A percentile compares a stretch with the other conserved stretches of the same genome.
Evolutionary conservation across 2,888 invertebrate species (phyloP).

Genomic region (Mantis religiosa): DNA sequence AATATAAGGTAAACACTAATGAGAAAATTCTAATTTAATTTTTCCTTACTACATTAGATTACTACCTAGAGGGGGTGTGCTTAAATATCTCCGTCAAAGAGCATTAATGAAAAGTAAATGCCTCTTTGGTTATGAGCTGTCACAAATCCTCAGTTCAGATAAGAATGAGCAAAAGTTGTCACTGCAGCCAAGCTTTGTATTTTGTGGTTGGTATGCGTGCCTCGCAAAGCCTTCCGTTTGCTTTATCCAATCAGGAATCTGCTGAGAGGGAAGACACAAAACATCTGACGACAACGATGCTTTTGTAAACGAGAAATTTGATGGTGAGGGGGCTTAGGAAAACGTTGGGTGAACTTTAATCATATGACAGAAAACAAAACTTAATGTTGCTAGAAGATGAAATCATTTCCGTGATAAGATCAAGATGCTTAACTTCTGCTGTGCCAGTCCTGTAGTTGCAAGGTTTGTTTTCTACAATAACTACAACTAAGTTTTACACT

Average conservation of each 20-base stretch:
- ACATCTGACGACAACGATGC: background rate
- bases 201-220: background rate
- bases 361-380: background rate
- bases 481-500: too few species aligned
- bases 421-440: background rate
- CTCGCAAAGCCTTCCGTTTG: background rate
- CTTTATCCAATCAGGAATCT: background rate
- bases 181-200: background rate
- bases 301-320: background rate
- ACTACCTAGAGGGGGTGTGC: background rate
- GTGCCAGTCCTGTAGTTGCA: too few species aligned
- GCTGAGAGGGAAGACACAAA: background rate
- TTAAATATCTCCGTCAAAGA: background rate
- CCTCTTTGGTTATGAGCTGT: background rate
- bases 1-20: too few species aligned
- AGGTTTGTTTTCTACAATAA: too few species aligned
- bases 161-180: background rate
- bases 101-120: background rate
- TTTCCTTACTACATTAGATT: background rate
- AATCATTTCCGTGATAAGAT: background rate
- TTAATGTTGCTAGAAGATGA: background rate
- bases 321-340: background rate
- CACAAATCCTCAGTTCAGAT: background rate
- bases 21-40: background rate
- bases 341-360: background rate